A percentile compares a stretch with the other conserved stretches of the same genome.
phyloP scores from a whole-genome alignment of 2,113 vertebrate genomes.

The Amphilophus citrinellus region DNA sequence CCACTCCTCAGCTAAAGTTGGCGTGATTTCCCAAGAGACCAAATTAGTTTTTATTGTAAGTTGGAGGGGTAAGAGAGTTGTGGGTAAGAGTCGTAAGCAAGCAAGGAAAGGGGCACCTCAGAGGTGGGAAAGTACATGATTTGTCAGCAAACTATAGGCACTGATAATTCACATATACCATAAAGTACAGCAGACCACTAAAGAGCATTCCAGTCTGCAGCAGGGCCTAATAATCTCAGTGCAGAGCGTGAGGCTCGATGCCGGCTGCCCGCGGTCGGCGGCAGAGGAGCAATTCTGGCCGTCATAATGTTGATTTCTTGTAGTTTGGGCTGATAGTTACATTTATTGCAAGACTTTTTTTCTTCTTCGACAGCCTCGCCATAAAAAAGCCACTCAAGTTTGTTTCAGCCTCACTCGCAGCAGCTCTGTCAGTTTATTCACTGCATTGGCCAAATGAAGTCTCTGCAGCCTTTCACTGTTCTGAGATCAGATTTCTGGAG shows the following conservation, averaged over 20 bases:
- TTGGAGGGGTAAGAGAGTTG: slow-evolving; percentile 42
- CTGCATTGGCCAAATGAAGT: rapidly evolving
- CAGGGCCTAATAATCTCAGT: slow-evolving; percentile 34
- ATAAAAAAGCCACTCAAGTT: not conserved
- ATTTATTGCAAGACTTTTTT: slow-evolving; percentile 21
- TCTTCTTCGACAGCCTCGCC: not conserved
- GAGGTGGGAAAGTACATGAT: slow-evolving; percentile 58
- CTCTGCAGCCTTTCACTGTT: not conserved
- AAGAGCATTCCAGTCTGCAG: slow-evolving; percentile 37
- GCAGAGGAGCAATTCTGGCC: slow-evolving; percentile 37
- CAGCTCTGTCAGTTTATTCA: not conserved
- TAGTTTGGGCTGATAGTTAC: slow-evolving; percentile 21
- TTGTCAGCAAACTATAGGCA: slow-evolving; percentile 69
- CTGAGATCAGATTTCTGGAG: not conserved
- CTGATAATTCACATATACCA: slow-evolving; percentile 35
- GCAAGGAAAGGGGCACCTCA: slow-evolving; percentile 33
- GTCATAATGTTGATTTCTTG: slow-evolving; percentile 33
- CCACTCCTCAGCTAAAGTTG: slow-evolving; percentile 53
- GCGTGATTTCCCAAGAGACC: slow-evolving; percentile 64
- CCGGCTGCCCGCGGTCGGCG: slow-evolving; percentile 18
- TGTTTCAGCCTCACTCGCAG: not conserved
- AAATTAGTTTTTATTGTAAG: slow-evolving; percentile 73
- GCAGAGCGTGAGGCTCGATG: slow-evolving; percentile 23
- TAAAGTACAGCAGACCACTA: slow-evolving; percentile 42
- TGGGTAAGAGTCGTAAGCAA: slow-evolving; percentile 35